Percentiles rank a stretch among this genome's conserved stretches.
Evolutionary conservation across 2,888 invertebrate species (phyloP).

Genomic region (Platycheirus rosarum): DNA sequence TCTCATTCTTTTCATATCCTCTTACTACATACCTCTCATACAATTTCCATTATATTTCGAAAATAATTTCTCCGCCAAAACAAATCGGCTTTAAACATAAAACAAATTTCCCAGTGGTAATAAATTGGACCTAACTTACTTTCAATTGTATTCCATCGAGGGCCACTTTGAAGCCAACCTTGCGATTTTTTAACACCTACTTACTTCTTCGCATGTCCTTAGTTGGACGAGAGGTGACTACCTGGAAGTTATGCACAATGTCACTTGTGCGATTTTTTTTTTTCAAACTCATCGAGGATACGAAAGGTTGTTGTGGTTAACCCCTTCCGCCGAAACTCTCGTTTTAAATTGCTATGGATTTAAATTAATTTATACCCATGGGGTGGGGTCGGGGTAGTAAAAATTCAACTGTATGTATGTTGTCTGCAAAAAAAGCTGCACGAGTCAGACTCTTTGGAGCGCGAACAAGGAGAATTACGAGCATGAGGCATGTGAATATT

Average conservation of each 20-base stretch:
- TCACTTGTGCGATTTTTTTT: background rate
- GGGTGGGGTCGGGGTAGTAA: constrained; percentile 24
- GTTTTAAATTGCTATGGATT: constrained; percentile 42
- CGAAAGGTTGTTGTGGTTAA: background rate
- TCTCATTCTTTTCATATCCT: too few species aligned
- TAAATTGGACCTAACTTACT: background rate
- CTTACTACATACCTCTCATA: too few species aligned
- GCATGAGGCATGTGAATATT: constrained; percentile 20
- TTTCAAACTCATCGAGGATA: background rate
- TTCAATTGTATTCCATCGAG: background rate
- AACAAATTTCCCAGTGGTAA: background rate
- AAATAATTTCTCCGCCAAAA: too few species aligned
- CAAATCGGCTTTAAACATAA: background rate
- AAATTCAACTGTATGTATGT: constrained; percentile 22
- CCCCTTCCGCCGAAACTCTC: constrained; percentile 3
- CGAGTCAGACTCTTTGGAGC: background rate
- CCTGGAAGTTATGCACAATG: constrained; percentile 3
- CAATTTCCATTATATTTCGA: too few species aligned
- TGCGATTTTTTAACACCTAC: constrained; percentile 1
- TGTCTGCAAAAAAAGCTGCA: constrained; percentile 1
- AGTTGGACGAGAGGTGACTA: too few species aligned
- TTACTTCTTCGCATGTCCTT: background rate
- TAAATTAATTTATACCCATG: constrained; percentile 49
- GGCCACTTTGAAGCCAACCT: background rate
- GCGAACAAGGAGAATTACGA: constrained; percentile 27